Base-by-base conservation (phyloP, 2,113 vertebrate species). In the Hippocampus comes region DNA sequence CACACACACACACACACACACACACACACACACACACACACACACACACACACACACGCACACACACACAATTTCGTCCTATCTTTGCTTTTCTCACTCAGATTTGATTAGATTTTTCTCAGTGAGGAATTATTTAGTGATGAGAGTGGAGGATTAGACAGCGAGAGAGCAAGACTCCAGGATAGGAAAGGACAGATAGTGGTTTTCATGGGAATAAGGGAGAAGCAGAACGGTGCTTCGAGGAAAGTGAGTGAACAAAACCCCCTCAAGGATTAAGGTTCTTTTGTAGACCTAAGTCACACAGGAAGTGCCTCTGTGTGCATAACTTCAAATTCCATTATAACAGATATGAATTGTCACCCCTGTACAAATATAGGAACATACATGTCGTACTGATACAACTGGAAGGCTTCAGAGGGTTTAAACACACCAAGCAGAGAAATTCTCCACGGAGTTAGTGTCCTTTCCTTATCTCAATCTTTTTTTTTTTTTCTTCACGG, bases 101-200 rank as follows among this genome's bases (percentile, higher is more conserved):
- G 80, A 85, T 89, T 86, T 87, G 84, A 89, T 89, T 88, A 83
- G 82, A 85, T 86, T 84, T 89, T 72, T 78, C 67, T 82, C 84
- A 75, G 81, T 88, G 70, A 82, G 86, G 74, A 89, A 89, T 88
- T 86, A 86, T 90, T 90, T 86, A 85, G 84, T 73, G 86, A 83
- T 70, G 84, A 86, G 73, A 80, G 79, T 63, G 14, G 71, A 79
- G 79, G 81, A 82, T 68, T 77, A 82, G 77, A 76, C 20, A 41
- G 77, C 72, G 74, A 75, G 61, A 56, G 79, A 85, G 76, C 82
- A 76, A 77, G 81, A 74, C 86, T 84, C 53, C 76, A 15, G 78
- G 84, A 85, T 67, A 82, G 84, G 74, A 7, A 66, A 76, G 79
- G 83, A 78, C 70, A 74, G 80, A 86, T 81, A 76, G 83, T 25